phyloP scores from a whole-genome alignment of 2,113 vertebrate genomes.

The Heterotis niloticus region DNA sequence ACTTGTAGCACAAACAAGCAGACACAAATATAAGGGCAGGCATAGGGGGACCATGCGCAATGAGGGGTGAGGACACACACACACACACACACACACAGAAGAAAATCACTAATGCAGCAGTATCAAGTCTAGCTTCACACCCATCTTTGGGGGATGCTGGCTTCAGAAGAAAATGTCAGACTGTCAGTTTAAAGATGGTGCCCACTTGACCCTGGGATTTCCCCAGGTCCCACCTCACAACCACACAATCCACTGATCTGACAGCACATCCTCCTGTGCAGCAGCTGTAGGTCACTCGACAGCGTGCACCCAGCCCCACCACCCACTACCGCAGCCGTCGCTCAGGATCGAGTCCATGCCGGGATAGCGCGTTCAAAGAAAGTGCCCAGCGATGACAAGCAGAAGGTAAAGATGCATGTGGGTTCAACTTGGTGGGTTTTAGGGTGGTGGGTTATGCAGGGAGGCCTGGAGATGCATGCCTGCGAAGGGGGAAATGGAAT shows the following conservation, averaged over 20 bases:
- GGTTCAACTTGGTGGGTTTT: background rate
- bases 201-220: constrained; percentile 45
- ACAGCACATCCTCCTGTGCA: constrained; percentile 47
- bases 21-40: background rate
- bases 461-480: too few species aligned
- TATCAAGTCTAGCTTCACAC: background rate
- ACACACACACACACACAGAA: background rate
- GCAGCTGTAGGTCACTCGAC: constrained; percentile 11
- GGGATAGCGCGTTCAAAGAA: background rate
- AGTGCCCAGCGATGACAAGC: constrained; percentile 20
- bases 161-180: constrained; percentile 33
- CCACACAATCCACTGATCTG: constrained; percentile 46
- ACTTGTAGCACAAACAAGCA: background rate
- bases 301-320: background rate
- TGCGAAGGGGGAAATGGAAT: too few species aligned
- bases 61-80: too few species aligned
- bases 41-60: too few species aligned
- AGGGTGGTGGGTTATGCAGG: background rate
- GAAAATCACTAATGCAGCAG: background rate
- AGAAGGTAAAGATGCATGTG: constrained; percentile 1
- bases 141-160: constrained; percentile 36
- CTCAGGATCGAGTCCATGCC: background rate
- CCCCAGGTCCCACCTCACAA: constrained; percentile 16
- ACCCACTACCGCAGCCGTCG: background rate
- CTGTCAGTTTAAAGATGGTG: constrained; percentile 49